phyloP scores from a whole-genome alignment of 2,888 invertebrate species.

The Chaetogeoica ovagalla region DNA sequence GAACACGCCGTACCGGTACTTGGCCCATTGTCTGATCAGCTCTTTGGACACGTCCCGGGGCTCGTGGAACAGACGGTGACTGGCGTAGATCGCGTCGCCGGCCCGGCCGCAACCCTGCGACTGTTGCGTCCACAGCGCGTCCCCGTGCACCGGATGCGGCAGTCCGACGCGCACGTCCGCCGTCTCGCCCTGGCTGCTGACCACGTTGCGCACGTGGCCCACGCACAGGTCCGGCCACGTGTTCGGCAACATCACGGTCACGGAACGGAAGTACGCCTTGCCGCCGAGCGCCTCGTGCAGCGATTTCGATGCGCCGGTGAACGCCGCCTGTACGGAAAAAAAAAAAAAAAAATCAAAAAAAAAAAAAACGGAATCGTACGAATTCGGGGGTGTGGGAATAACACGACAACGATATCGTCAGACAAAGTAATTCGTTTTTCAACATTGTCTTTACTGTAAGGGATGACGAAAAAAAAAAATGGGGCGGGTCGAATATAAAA shows the following conservation, averaged over 20 bases:
- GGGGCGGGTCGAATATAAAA: too few relatives aligned
- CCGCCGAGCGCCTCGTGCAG: conserved; percentile 66
- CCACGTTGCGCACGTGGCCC: conserved; percentile 42
- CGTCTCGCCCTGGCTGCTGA: conserved; percentile 63
- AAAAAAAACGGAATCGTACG: too few relatives aligned
- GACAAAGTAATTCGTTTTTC: too few relatives aligned
- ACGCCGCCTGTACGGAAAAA: conserved; percentile 61
- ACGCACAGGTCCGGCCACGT: conserved; percentile 65
- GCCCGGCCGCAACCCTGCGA: conserved; percentile 65
- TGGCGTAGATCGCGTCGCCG: conserved; percentile 66
- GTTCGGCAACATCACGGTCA: conserved; percentile 66
- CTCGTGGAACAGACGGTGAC: conserved; percentile 60
- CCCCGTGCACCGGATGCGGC: conserved; percentile 63
- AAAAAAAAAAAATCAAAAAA: background rate
- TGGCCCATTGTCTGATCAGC: conserved; percentile 68
- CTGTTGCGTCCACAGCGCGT: conserved; percentile 67
- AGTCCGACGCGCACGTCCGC: conserved; percentile 64
- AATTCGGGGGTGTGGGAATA: too few relatives aligned
- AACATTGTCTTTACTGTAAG: too few relatives aligned
- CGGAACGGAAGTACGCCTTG: conserved; percentile 64
- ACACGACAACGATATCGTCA: too few relatives aligned
- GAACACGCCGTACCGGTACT: conserved; percentile 71
- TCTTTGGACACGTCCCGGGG: conserved; percentile 60
- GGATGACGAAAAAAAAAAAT: too few relatives aligned
- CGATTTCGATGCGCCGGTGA: conserved; percentile 64